Evolutionary conservation across 2,888 invertebrate genomes (phyloP), one percentile per base, ranked within the genome.

Genomic region (Acleris laterana): DNA sequence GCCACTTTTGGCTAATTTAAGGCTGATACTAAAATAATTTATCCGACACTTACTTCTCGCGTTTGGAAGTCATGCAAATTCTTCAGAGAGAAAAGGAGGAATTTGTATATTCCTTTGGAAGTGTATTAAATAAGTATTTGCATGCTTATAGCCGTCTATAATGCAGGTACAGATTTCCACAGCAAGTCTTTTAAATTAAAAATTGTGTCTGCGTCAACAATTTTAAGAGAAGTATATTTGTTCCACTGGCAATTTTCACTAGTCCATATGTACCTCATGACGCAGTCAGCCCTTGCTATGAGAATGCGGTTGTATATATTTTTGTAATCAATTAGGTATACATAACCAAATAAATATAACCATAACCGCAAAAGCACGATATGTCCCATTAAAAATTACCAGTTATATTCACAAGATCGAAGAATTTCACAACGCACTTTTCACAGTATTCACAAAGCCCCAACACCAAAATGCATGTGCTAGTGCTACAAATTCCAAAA

Each of bases 381-480:
- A 51, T 28, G 5, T 51, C 11, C 5, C 4, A 49, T 49, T 52
- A 49, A 55, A 60, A 64, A 59, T 53, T 53, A 59, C 53, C 64
- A 60, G 55, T 55, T 55, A 42, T 22, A 13, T 20, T 38, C 19
- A 6, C 16, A 20, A 52, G 48, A 28, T 28, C 6, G 48, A n/a
- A 59, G 19, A 28, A 42, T 19, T 19, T 42, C 42, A 60, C 44
- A 44, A 51, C 28, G 50, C 49, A 62, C 52, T 46, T 59, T 61
- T 38, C 60, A 62, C 52, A 70, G 63, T 62, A 69, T 70, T 66
- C 68, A 71, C 64, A 71, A 85, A 85, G 85, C 85, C 85, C 88
- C 88, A 69, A 82, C 88, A 88, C 88, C 88, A 83, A 74, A 74
- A 80, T 84, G 80, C 80, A 78, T 83, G 87, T 87, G 88, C 87